A percentile compares a stretch with the other conserved stretches of the same genome.
Conservation (phyloP, 1,140 invertebrate species). For the Magallana gigas region DNA sequence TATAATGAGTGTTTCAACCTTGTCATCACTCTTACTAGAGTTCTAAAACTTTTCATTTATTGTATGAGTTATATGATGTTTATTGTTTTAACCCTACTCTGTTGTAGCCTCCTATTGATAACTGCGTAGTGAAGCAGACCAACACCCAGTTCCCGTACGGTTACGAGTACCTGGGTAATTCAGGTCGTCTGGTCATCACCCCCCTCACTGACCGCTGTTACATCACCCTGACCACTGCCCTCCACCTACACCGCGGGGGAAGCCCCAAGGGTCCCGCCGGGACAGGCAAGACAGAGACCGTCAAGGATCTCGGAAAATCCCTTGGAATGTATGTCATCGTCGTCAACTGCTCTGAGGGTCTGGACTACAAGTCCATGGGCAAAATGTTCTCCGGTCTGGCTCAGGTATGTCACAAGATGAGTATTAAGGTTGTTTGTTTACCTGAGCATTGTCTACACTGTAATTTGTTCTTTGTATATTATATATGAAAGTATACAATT, state of each 20-base stretch:
- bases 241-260: slow-evolving; percentile 90
- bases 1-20: too few relatives aligned
- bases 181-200: slow-evolving; percentile 79
- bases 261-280: slow-evolving; percentile 92
- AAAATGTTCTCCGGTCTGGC: slow-evolving; percentile 80
- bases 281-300: slow-evolving; percentile 94
- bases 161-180: slow-evolving; percentile 81
- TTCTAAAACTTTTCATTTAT: too few relatives aligned
- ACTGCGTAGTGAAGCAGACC: slow-evolving; percentile 79
- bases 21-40: too few relatives aligned
- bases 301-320: slow-evolving; percentile 80
- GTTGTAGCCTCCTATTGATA: slow-evolving; percentile 67
- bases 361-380: slow-evolving; percentile 81
- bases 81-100: neutral
- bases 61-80: too few relatives aligned
- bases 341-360: slow-evolving; percentile 80
- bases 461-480: too few relatives aligned
- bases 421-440: too few relatives aligned
- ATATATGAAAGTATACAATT: too few relatives aligned
- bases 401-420: too few relatives aligned
- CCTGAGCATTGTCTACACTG: too few relatives aligned
- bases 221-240: slow-evolving; percentile 91
- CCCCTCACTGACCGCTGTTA: slow-evolving; percentile 84
- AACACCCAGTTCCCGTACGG: slow-evolving; percentile 80
- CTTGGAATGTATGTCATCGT: slow-evolving; percentile 81